These are phyloP conservation scores for Sigmodon hispidus DNA, from an alignment of 2,113 vertebrate species.

Conservation along the genomic window DNA sequence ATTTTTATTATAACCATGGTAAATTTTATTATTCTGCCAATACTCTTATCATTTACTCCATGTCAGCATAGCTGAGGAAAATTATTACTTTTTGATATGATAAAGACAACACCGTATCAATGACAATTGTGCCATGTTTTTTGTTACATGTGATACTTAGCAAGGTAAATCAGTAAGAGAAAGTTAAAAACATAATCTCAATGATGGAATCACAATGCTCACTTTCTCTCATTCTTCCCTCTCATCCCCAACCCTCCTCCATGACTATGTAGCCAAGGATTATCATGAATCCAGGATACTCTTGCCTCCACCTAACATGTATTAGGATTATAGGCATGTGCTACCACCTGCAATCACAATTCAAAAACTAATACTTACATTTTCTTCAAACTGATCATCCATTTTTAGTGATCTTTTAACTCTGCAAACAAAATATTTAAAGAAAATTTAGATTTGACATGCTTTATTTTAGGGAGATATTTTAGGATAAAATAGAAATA, in stretches of 20 bases:
- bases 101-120: constrained; percentile 61
- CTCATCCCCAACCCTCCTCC: too few species aligned
- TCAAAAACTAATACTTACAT: constrained; percentile 85
- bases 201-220: constrained; percentile 48
- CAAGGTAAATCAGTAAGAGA: constrained; percentile 40
- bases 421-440: constrained; percentile 84
- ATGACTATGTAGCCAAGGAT: not conserved
- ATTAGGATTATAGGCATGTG: not conserved
- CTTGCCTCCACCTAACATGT: not conserved
- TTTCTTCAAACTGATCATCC: constrained; percentile 71
- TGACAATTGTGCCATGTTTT: constrained; percentile 15
- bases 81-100: constrained; percentile 84
- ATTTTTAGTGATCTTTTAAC: constrained; percentile 87
- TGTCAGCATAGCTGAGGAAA: constrained; percentile 81
- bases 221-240: not conserved
- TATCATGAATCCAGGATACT: not conserved
- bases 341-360: not conserved
- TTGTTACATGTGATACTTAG: constrained; percentile 43
- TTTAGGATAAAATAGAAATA: constrained; percentile 47
- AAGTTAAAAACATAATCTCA: constrained; percentile 37
- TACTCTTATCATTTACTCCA: constrained; percentile 82
- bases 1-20: constrained; percentile 84
- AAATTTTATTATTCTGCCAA: constrained; percentile 82
- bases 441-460: constrained; percentile 71
- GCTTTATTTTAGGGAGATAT: constrained; percentile 48